Evolutionary conservation across 2,888 invertebrate species (phyloP), one percentile per base, ranked within the genome.

Genomic region (Glyphotaelius pellucidus): DNA sequence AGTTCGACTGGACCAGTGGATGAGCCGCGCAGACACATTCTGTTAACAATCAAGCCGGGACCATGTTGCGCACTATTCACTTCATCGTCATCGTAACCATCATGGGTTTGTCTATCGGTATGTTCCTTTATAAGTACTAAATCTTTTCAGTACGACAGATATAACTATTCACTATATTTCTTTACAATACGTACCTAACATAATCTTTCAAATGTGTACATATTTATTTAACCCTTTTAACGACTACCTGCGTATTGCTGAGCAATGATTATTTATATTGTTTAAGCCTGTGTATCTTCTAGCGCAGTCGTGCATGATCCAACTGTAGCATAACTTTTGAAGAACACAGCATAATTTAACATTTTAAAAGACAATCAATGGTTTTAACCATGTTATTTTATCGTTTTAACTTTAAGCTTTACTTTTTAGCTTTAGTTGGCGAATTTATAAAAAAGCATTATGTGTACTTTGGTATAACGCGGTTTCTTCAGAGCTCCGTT

Each of bases 101-200:
- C 30, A 42, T 86, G 42, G 86, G 47, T 11, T 12, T 42, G n/a
- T 42, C 42, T 42, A 38, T 86, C 30, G 86, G 86, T 86, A 86
- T 42, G 86, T 67, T 47, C 42, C 3, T n/a, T 38, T 25, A 85
- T 14, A 35, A 25, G 14, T 47, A 47, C 15, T 47, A 11, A 47
- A 14, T 47, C 47, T 38, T 38, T 42, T 2, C 12, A 42, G 42
- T 42, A 42, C 7, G 38, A 42, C 12, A 38, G 0, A 38, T 38
- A 38, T 38, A 38, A 42, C 11, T 42, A 11, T 12, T 42, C 42
- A 47, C 14, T 12, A 11, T 12, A 42, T 42, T 2, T 42, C 42
- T 12, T 42, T 42, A 42, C 42, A 42, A 42, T 38, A 42, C 42
- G 12, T 42, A 11, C 38, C 38, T 38, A 38, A 35, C 3, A 38